Evolutionary conservation across 2,888 invertebrate genomes (phyloP), one percentile per base, ranked within the genome.

Genomic region (Hypercompe scribonia): DNA sequence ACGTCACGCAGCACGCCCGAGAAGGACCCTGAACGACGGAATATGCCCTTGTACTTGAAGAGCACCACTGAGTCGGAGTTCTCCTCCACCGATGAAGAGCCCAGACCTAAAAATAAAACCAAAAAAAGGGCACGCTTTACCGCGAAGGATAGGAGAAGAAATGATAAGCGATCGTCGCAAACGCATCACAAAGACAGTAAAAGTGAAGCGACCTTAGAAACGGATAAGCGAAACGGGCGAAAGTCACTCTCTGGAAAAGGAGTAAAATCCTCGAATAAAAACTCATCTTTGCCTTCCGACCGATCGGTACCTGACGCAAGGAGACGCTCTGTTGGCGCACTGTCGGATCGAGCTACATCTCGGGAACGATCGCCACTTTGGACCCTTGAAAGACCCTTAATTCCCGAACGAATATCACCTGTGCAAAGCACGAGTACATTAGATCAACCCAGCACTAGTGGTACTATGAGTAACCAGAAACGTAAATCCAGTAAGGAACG

Each of bases 201-300:
- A 28, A 76, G 33, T 65, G 67, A 58, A 8, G 72, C 80, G 50
- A 72, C 71, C 46, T 39, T 77, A 10, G 86, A 84, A 36, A 84
- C 78, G 50, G 89, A 88, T 39, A 88, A 87, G 63, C 81, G 83
- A 13, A 84, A 82, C 69, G 90, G 90, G 78, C 84, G 89, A 13
- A 93, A 94, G 81, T 90, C 93, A 1, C 85, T 84, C 74, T 88
- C 89, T 21, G 92, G 93, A 0, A 92, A 90, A 72, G 93, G 92
- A 1, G 93, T 92, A 0, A 93, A 94, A 77, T 89, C 90, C 3
- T 92, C 93, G 15, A 91, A 86, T 70, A 82, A 78, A 58, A 81
- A 71, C 71, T 64, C 73, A 10, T 39, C 71, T 18, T 66, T 42
- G 34, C 64, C 72, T 21, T 13, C 75, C 2, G 78, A 75, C 18